A percentile compares a stretch with the other conserved stretches of the same genome.
Conservation (phyloP, 2,113 vertebrate species). For the Microcebus murinus region DNA sequence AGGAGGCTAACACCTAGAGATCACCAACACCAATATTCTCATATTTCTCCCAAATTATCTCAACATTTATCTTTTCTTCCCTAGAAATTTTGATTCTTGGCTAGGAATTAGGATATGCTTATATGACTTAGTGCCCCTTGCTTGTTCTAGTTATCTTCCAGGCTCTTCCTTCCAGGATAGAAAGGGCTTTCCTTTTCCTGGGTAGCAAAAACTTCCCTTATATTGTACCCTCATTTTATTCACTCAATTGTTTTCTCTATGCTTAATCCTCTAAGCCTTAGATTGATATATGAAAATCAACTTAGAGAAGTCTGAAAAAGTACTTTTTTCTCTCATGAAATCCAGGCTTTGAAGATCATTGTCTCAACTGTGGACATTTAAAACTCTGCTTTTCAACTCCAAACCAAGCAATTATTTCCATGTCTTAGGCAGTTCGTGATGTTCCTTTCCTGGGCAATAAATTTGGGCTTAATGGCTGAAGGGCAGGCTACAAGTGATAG, state of each 20-base stretch:
- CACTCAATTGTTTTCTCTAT: neutral
- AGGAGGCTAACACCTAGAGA: neutral
- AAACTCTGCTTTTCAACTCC: conserved; percentile 28
- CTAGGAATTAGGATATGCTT: neutral
- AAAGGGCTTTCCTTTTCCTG: neutral
- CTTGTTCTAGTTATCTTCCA: neutral
- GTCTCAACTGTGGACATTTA: neutral
- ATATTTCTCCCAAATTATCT: neutral
- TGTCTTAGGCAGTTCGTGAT: neutral
- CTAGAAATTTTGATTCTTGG: neutral
- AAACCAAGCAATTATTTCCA: conserved; percentile 19
- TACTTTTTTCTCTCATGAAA: neutral
- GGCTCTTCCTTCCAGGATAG: neutral
- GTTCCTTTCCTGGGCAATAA: conserved; percentile 37
- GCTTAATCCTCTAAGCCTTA: neutral
- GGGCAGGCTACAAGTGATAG: neutral
- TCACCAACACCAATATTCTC: neutral
- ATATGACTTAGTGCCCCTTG: neutral
- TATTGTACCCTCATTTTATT: neutral
- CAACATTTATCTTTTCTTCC: neutral
- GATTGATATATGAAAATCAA: neutral
- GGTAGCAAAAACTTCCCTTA: neutral
- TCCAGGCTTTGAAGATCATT: neutral
- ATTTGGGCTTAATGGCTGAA: conserved; percentile 17
- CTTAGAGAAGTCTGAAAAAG: neutral